Conservation (phyloP, 2,888 invertebrate genomes). For the Glyphotaelius pellucidus region DNA sequence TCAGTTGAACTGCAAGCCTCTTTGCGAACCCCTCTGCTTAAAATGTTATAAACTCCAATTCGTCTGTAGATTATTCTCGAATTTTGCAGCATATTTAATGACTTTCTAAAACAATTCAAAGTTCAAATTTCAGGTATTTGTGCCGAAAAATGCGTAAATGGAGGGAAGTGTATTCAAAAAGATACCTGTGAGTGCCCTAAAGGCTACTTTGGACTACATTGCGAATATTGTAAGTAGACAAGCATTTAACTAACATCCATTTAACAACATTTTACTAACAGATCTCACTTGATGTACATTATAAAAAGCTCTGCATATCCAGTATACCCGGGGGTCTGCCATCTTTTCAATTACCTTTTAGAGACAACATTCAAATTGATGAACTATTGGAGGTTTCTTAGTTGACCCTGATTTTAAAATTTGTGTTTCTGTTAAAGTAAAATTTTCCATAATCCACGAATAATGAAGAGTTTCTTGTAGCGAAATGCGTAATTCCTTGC, state of each 20-base stretch:
- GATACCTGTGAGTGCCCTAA: constrained; percentile 95
- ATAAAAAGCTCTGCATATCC: not conserved
- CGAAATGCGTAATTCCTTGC: constrained; percentile 93
- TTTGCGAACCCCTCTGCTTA: constrained; percentile 28
- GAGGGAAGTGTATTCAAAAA: constrained; percentile 96
- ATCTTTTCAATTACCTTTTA: not conserved
- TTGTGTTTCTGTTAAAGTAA: not conserved
- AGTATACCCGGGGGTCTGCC: not conserved
- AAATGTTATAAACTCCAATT: not conserved
- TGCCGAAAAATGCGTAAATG: constrained; percentile 92
- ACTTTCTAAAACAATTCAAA: constrained; percentile 29
- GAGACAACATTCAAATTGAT: not conserved
- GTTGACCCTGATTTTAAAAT: not conserved
- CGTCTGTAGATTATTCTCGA: not conserved
- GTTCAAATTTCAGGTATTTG: constrained; percentile 86
- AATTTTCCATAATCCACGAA: not conserved
- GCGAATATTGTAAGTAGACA: constrained; percentile 90
- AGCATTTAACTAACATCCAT: too few species aligned
- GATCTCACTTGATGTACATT: not conserved
- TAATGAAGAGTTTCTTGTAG: constrained; percentile 73
- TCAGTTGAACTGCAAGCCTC: constrained; percentile 38
- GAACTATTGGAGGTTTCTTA: not conserved
- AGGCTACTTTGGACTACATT: constrained; percentile 92
- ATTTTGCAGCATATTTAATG: constrained; percentile 39
- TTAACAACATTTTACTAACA: not conserved